Base-by-base conservation (phyloP, 2,113 vertebrate species). In the Irena cyanogastra region DNA sequence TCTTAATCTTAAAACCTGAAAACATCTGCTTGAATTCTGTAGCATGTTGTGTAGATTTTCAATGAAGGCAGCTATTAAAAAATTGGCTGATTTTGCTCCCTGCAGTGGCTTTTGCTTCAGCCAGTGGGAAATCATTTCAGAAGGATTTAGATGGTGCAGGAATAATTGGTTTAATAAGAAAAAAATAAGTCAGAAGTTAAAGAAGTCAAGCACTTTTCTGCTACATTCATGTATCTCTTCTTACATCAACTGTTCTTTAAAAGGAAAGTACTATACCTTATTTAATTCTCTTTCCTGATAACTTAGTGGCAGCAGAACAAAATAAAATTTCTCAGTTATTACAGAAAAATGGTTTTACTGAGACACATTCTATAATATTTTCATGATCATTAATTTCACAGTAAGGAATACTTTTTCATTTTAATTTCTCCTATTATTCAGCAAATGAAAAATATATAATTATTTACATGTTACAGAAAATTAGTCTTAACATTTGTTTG, bases 1-100 rank as follows among this genome's bases (percentile, higher is more conserved):
- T 22, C 28, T 77, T 93, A 87, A 88, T 93, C 71, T 70, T 83
- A 61, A 85, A 81, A 92, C 91, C 37, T 71, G 75, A 64, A 94
- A 94, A 72, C 54, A 53, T 70, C 64, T 90, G 64, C 37, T 96
- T 84, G 84, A 95, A 44, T 77, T 87, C 54, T 70, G 12, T 61
- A 50, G 27, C 30, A 44, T 52, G 56, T 79, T 78, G 37, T 77
- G 15, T 47, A 13, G 70, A 13, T 69, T 35, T 93, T 83, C 52
- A 89, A 3, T 83, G 57, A 91, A 65, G 56, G 35, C 26, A 79
- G 44, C 50, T 87, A 93, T 89, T 56, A 64, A 89, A 86, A 63
- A 81, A 44, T 41, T 30, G 76, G 21, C 13, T 80, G 89, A 76
- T 89, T 91, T 91, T 95, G 24, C 68, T 91, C 49, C 22, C 85